Percentiles rank a stretch among this genome's conserved stretches.
Conservation (phyloP, 2,797 vertebrate species). For the Melanitta fusca region DNA sequence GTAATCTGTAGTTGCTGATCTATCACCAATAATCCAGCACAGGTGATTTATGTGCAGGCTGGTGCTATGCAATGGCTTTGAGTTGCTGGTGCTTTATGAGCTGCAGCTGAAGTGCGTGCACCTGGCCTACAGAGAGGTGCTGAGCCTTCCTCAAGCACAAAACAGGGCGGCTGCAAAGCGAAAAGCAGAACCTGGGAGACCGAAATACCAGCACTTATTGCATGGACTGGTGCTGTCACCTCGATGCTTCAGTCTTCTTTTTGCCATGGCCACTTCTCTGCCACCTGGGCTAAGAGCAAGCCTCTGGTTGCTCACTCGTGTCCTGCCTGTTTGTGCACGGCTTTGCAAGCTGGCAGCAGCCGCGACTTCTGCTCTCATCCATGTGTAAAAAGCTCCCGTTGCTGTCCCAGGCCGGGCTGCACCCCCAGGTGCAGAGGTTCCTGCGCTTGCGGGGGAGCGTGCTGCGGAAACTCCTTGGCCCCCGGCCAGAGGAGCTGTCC, state of each 20-base stretch:
- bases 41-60: background rate
- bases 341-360: background rate
- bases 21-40: background rate
- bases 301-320: accelerated
- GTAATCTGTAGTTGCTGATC: background rate
- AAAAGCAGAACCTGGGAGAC: accelerated
- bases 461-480: background rate
- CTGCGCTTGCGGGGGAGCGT: background rate
- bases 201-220: background rate
- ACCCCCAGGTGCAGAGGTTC: background rate
- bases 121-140: background rate
- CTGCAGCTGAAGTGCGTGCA: accelerated
- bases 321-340: background rate
- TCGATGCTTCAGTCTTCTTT: accelerated
- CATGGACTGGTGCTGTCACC: accelerated
- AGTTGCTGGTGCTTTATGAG: background rate
- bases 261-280: accelerated
- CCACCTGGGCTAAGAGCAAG: too few species aligned
- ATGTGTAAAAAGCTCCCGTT: too few species aligned
- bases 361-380: background rate
- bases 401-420: background rate
- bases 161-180: background rate
- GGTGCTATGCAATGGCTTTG: accelerated
- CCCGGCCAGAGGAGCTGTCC: slow-evolving; percentile 21
- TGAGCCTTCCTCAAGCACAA: accelerated